Evolutionary conservation across 64 coral and sea anemone species (phyloP).

Genomic region (Hydrozoanthus tunicans): DNA sequence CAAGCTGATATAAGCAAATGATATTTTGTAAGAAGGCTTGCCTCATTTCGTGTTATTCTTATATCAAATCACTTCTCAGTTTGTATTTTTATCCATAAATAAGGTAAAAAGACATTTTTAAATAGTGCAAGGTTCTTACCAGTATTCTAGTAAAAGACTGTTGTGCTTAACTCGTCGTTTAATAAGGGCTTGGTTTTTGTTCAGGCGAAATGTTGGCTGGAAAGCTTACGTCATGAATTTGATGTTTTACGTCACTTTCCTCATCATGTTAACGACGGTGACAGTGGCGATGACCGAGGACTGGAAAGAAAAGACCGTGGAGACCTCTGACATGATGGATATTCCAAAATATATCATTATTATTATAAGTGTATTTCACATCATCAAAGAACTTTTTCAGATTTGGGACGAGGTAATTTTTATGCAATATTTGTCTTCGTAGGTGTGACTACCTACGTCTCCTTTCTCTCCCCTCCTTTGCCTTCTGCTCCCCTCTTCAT

Average conservation of each 20-base stretch:
- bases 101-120: too few relatives aligned
- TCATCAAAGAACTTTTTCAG: conserved; percentile 91
- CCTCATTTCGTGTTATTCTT: too few relatives aligned
- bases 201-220: conserved; percentile 90
- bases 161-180: neutral
- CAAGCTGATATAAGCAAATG: too few relatives aligned
- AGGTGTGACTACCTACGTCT: neutral
- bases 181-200: neutral
- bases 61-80: too few relatives aligned
- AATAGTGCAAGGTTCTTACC: neutral
- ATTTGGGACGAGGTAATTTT: conserved; percentile 88
- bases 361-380: conserved; percentile 87
- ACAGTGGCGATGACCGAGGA: conserved; percentile 65
- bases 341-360: conserved; percentile 85
- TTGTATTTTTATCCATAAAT: too few relatives aligned
- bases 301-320: neutral
- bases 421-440: neutral
- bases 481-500: too few relatives aligned
- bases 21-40: too few relatives aligned
- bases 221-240: conserved; percentile 96
- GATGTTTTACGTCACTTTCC: conserved; percentile 84
- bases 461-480: neutral
- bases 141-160: neutral
- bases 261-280: conserved; percentile 84
- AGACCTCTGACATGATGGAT: conserved; percentile 28